Conservation (phyloP, 2,113 vertebrate genomes). For the Vicugna pacos region DNA sequence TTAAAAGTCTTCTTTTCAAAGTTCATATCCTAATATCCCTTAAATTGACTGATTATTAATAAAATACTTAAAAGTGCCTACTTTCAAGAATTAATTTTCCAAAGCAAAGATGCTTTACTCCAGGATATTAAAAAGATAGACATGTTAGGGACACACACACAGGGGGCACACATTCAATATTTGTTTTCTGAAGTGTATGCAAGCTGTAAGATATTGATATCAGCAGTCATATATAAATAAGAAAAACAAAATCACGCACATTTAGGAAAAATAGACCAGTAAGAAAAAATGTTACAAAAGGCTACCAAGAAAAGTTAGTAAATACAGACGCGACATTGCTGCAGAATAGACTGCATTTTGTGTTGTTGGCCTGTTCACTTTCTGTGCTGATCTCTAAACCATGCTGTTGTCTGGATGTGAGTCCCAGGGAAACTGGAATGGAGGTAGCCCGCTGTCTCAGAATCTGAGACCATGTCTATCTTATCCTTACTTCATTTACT, state of each 20-base stretch:
- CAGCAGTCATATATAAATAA: background rate
- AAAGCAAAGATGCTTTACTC: background rate
- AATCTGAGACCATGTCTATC: background rate
- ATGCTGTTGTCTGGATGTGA: background rate
- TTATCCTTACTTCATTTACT: background rate
- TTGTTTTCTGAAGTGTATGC: background rate
- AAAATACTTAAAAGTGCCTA: background rate
- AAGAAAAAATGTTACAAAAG: background rate
- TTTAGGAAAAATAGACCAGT: background rate
- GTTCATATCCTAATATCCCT: background rate
- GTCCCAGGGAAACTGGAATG: background rate
- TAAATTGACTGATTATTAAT: background rate
- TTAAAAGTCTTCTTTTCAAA: background rate
- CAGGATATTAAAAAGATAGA: background rate
- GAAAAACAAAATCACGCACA: background rate
- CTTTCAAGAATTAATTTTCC: slow-evolving; percentile 14
- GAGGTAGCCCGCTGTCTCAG: background rate
- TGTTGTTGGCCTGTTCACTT: background rate
- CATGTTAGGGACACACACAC: background rate
- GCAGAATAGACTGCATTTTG: background rate
- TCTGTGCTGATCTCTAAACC: background rate
- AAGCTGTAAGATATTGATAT: background rate
- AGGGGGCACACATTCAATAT: background rate
- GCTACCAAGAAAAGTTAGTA: background rate
- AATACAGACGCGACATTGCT: background rate